Evolutionary conservation across 2,797 vertebrate genomes (phyloP).

Genomic region (Triplophysa bombifrons): DNA sequence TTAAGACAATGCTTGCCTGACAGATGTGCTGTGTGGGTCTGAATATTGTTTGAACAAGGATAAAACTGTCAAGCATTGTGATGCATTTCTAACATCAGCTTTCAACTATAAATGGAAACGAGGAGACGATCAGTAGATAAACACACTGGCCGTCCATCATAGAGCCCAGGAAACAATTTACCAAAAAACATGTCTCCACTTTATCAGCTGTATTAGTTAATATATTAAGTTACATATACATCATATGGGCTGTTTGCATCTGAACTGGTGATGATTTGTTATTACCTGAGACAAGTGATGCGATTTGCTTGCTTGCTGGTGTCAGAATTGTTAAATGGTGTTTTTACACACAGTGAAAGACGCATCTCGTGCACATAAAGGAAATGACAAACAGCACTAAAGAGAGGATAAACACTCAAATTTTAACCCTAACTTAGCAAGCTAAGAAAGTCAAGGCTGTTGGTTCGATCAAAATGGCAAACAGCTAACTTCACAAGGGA

Average conservation of each 20-base stretch:
- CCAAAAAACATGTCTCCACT: background rate
- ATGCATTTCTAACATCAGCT: background rate
- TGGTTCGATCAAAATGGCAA: background rate
- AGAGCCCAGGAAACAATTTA: background rate
- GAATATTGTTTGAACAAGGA: background rate
- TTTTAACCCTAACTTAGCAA: background rate
- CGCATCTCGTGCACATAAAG: conserved; percentile 11
- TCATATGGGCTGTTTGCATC: background rate
- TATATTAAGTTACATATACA: conserved; percentile 2
- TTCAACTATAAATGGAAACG: background rate
- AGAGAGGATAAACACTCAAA: conserved; percentile 18
- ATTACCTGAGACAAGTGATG: conserved; percentile 1
- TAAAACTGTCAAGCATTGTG: background rate
- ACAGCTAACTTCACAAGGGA: conserved; percentile 9
- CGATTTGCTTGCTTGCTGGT: background rate
- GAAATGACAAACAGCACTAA: background rate
- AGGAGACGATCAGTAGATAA: background rate
- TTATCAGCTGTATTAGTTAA: background rate
- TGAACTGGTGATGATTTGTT: background rate
- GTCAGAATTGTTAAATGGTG: background rate
- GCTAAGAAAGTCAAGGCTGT: conserved; percentile 1
- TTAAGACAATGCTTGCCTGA: background rate
- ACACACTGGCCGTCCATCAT: background rate
- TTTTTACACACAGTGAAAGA: background rate
- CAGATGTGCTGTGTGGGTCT: conserved; percentile 15